Evolutionary conservation across 2,113 vertebrate genomes (phyloP).

Genomic region (Ranitomeya variabilis): DNA sequence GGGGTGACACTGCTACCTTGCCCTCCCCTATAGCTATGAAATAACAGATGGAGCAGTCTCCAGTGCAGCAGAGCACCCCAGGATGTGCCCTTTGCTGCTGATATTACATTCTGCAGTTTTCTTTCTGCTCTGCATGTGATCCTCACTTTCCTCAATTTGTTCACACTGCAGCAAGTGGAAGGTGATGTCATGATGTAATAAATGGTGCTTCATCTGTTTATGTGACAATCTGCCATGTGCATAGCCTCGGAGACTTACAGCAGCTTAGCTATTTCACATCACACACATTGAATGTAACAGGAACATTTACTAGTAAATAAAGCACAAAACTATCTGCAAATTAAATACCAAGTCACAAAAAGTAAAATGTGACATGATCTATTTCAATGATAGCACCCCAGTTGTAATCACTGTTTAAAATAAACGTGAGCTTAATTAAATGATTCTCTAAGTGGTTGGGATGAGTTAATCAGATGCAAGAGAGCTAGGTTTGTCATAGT

Average conservation of each 20-base stretch:
- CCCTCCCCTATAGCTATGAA: no score
- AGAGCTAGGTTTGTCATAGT: no score
- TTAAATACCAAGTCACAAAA: background rate
- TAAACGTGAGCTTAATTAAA: background rate
- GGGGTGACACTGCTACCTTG: no score
- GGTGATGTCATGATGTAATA: slow-evolving; percentile 5
- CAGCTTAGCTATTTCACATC: slow-evolving; percentile 1
- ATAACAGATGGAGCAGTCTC: background rate
- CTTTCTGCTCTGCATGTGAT: background rate
- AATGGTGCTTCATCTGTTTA: background rate
- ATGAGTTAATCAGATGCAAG: background rate
- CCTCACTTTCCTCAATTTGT: background rate
- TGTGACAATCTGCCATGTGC: background rate
- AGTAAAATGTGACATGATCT: background rate
- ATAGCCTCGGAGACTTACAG: background rate
- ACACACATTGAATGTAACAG: background rate
- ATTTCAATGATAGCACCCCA: background rate
- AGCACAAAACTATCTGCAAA: background rate
- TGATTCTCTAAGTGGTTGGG: background rate
- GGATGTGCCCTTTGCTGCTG: background rate
- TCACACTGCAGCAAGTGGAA: background rate
- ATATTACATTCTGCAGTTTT: background rate
- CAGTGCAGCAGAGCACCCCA: background rate
- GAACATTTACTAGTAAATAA: background rate
- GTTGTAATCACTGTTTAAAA: background rate